Conservation (phyloP, 2,797 vertebrate species). For the Ctenopoma multispine region DNA sequence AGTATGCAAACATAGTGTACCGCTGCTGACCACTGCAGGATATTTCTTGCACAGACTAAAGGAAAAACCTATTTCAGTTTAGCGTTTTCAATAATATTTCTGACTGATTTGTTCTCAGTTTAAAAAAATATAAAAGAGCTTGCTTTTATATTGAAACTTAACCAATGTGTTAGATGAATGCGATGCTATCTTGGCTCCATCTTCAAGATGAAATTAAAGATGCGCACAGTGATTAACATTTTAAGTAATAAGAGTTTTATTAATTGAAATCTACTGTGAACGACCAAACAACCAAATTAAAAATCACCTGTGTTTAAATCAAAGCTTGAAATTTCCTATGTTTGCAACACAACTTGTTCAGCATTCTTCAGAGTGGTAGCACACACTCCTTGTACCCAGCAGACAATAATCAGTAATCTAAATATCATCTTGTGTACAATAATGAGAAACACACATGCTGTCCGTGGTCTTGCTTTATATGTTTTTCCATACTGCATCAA, state of each 20-base stretch:
- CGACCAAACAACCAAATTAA: too few relatives aligned
- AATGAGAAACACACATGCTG: constrained; percentile 47
- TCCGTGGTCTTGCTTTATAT: constrained; percentile 64
- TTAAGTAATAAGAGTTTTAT: constrained; percentile 19
- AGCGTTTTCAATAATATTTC: too few relatives aligned
- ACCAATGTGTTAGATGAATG: neutral
- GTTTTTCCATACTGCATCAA: constrained; percentile 68
- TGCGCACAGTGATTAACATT: constrained; percentile 10
- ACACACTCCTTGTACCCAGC: constrained; percentile 1
- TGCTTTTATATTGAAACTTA: neutral
- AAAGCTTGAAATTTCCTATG: neutral
- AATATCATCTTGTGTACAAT: constrained; percentile 63
- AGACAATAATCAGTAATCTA: constrained; percentile 58
- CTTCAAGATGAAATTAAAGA: neutral
- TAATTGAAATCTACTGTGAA: neutral
- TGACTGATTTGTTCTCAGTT: too few relatives aligned
- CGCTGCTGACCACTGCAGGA: too few relatives aligned
- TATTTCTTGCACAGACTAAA: too few relatives aligned
- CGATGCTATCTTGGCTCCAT: neutral
- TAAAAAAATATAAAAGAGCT: too few relatives aligned
- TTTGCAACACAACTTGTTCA: neutral
- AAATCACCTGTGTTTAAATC: neutral
- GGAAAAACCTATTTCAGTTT: too few relatives aligned
- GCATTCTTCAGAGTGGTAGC: neutral
- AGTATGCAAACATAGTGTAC: too few relatives aligned